Evolutionary conservation across 2,888 invertebrate species (phyloP).

Genomic region (Nysson spinosus): DNA sequence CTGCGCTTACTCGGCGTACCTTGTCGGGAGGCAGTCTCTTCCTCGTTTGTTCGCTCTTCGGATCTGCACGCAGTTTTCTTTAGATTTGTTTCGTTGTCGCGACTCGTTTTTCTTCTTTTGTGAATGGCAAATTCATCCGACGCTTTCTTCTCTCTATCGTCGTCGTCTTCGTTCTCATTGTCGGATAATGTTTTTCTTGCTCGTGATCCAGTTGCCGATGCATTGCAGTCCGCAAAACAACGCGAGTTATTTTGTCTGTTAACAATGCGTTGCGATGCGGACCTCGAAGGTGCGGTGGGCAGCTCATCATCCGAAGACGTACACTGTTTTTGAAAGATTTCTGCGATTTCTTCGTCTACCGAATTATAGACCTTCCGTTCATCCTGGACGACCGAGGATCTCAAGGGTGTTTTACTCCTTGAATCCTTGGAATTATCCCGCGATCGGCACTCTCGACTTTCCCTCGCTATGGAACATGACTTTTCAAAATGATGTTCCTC

Average conservation of each 20-base stretch:
- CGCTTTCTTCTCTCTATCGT: background rate
- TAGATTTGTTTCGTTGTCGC: background rate
- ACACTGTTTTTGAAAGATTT: slow-evolving; percentile 27
- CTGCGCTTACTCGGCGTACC: background rate
- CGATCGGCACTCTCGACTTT: background rate
- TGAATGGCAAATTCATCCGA: background rate
- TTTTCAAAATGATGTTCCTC: slow-evolving; percentile 10
- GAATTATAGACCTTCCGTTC: background rate
- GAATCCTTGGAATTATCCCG: background rate
- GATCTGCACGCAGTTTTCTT: background rate
- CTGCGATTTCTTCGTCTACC: slow-evolving; percentile 32
- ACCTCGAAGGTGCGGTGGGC: background rate
- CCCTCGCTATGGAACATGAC: background rate
- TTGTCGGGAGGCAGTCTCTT: background rate
- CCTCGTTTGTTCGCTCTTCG: background rate
- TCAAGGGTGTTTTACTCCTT: background rate
- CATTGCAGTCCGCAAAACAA: background rate
- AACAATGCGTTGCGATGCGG: background rate
- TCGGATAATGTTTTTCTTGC: background rate
- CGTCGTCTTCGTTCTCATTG: background rate
- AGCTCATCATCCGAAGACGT: slow-evolving; percentile 34
- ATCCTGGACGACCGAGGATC: too few relatives aligned
- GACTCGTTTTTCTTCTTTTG: background rate
- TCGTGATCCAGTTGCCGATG: background rate
- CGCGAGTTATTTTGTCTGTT: background rate